phyloP scores from a whole-genome alignment of 2,888 invertebrate genomes.

The Cerceris rybyensis region DNA sequence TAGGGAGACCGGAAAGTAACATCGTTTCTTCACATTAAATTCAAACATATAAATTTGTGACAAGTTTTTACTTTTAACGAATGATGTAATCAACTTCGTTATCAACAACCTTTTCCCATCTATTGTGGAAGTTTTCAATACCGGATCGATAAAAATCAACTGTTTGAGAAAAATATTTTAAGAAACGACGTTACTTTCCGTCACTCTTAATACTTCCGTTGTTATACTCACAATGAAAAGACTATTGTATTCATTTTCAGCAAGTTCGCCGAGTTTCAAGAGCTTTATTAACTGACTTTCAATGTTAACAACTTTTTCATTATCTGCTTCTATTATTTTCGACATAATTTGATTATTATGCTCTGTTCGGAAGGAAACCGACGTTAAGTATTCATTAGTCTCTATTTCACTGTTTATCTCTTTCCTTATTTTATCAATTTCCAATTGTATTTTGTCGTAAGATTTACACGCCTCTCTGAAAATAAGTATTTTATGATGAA shows the following conservation, averaged over 20 bases:
- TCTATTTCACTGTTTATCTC: constrained; percentile 86
- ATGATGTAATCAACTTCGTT: too few species aligned
- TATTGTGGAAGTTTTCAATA: too few species aligned
- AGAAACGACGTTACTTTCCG: too few species aligned
- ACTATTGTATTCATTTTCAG: constrained; percentile 85
- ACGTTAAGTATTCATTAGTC: constrained; percentile 85
- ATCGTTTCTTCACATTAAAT: too few species aligned
- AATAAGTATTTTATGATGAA: not conserved
- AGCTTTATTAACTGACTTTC: constrained; percentile 84
- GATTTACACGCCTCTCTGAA: constrained; percentile 81
- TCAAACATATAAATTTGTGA: too few species aligned
- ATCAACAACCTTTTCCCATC: too few species aligned
- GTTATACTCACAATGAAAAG: not conserved
- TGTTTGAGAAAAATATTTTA: too few species aligned
- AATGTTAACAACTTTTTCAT: constrained; percentile 82
- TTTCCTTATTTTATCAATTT: constrained; percentile 87
- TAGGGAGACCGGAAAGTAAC: too few species aligned
- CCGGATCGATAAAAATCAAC: too few species aligned
- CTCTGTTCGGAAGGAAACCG: constrained; percentile 84
- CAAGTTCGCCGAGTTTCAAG: constrained; percentile 85
- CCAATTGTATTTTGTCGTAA: constrained; percentile 83
- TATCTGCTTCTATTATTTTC: constrained; percentile 83
- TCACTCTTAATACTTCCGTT: too few species aligned
- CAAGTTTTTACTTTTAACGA: too few species aligned
- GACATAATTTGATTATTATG: constrained; percentile 83